A percentile compares a stretch with the other conserved stretches of the same genome.
Evolutionary conservation across 2,797 vertebrate genomes (phyloP).

Genomic region (Sebastes steindachneri): DNA sequence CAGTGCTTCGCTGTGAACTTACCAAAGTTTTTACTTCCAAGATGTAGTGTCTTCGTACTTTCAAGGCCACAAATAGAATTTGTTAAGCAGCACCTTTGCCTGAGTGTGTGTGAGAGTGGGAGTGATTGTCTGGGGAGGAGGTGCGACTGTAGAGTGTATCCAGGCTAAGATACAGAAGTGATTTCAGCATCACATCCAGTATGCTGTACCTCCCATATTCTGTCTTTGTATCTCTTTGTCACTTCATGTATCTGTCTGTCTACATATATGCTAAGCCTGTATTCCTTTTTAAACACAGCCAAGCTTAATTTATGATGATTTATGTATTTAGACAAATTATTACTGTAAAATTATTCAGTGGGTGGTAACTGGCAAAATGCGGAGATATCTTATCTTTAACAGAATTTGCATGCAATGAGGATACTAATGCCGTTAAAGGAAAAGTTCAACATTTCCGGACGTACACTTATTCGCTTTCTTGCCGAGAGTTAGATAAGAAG

Average conservation of each 20-base stretch:
- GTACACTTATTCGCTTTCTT: neutral
- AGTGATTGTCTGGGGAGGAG: neutral
- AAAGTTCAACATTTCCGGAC: neutral
- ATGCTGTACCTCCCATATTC: neutral
- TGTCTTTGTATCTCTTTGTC: neutral
- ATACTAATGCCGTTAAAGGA: neutral
- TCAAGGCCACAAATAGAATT: slow-evolving; percentile 32
- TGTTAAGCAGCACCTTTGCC: neutral
- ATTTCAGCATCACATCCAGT: neutral
- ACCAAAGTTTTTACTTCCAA: slow-evolving; percentile 14
- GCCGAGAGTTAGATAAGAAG: neutral
- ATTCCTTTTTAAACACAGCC: neutral
- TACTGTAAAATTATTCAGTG: neutral
- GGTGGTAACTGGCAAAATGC: neutral
- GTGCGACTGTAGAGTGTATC: neutral
- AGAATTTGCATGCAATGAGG: neutral
- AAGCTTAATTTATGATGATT: neutral
- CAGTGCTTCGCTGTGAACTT: slow-evolving; percentile 20
- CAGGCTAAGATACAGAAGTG: neutral
- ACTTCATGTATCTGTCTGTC: neutral
- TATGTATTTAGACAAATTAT: slow-evolving; percentile 3
- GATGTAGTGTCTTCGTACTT: slow-evolving; percentile 5
- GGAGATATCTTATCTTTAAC: neutral
- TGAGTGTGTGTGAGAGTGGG: neutral
- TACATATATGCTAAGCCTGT: neutral